phyloP scores from a whole-genome alignment of 2,113 vertebrate species.

The Amphilophus citrinellus region DNA sequence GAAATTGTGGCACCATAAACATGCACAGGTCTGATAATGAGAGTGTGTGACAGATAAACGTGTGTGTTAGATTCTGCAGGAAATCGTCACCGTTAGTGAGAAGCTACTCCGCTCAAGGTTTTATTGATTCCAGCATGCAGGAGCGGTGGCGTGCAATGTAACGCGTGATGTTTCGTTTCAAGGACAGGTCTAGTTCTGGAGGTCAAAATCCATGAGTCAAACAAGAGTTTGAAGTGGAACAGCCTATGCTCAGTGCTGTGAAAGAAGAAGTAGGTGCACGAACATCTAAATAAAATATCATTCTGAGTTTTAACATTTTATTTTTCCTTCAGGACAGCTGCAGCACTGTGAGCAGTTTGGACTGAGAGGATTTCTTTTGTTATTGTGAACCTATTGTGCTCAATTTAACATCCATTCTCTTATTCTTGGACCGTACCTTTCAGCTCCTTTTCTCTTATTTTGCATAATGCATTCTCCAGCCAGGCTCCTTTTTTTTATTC shows the following conservation, averaged over 20 bases:
- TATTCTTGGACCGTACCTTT: no score
- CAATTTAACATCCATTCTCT: not conserved
- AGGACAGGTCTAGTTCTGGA: not conserved
- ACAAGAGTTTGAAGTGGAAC: not conserved
- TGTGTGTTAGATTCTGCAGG: slow-evolving; percentile 34
- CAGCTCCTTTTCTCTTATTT: no score
- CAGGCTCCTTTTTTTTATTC: not conserved
- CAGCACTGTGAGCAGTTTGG: not conserved
- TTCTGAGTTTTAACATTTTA: slow-evolving; percentile 8
- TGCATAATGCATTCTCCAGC: not conserved
- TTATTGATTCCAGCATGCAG: slow-evolving; percentile 58
- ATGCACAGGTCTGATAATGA: not conserved
- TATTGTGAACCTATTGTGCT: not conserved
- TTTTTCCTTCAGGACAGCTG: not conserved
- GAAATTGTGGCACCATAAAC: not conserved
- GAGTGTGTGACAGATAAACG: slow-evolving; percentile 4
- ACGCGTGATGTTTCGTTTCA: not conserved
- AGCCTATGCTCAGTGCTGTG: not conserved
- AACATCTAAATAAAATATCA: not conserved
- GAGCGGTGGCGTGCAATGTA: slow-evolving; percentile 30
- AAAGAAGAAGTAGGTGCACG: not conserved
- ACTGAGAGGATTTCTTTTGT: not conserved
- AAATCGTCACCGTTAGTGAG: slow-evolving; percentile 37
- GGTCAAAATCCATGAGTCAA: not conserved
- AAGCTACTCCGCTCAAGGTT: not conserved